Percentiles rank a stretch among this genome's conserved stretches.
These are phyloP conservation scores for Camptogramma bilineatum DNA, from an alignment of 2,888 invertebrate species.

Conservation along the genomic window DNA sequence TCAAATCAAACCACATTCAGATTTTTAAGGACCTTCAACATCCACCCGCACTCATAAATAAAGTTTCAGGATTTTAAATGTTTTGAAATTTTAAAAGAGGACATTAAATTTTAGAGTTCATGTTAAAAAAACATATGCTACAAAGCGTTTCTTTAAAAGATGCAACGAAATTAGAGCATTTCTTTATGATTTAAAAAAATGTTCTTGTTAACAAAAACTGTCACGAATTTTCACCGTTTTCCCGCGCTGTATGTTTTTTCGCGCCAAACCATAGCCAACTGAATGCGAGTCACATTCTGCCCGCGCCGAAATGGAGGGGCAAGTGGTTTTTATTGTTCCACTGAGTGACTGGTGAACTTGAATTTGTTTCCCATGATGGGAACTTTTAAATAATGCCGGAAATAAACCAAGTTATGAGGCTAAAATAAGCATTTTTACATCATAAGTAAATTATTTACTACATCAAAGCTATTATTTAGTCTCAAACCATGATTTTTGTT, in stretches of 20 bases:
- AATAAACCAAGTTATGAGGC: slow-evolving; percentile 7
- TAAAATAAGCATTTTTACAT: not conserved
- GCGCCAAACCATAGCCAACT: slow-evolving; percentile 26
- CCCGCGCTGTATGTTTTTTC: slow-evolving; percentile 13
- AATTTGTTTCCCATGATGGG: slow-evolving; percentile 21
- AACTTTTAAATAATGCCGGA: slow-evolving; percentile 21
- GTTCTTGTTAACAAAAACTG: slow-evolving; percentile 2
- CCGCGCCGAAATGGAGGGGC: slow-evolving; percentile 27
- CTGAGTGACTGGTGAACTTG: slow-evolving; percentile 32
- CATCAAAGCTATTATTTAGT: too few relatives aligned
- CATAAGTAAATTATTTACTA: not conserved
- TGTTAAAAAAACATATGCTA: too few relatives aligned
- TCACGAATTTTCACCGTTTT: slow-evolving; percentile 7
- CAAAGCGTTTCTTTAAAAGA: too few relatives aligned
- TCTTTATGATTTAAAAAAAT: not conserved
- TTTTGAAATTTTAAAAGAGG: too few relatives aligned
- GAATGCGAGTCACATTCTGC: slow-evolving; percentile 16
- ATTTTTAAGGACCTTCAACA: too few relatives aligned
- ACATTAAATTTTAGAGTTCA: too few relatives aligned
- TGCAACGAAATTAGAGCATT: too few relatives aligned
- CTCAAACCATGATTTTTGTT: too few relatives aligned
- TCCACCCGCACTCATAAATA: too few relatives aligned
- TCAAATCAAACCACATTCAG: too few relatives aligned
- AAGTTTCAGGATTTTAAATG: too few relatives aligned
- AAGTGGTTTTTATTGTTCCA: slow-evolving; percentile 22